A percentile compares a stretch with the other conserved stretches of the same genome.
These are phyloP conservation scores for Sisyra nigra DNA, from an alignment of 2,888 invertebrate genomes.

Conservation along the genomic window DNA sequence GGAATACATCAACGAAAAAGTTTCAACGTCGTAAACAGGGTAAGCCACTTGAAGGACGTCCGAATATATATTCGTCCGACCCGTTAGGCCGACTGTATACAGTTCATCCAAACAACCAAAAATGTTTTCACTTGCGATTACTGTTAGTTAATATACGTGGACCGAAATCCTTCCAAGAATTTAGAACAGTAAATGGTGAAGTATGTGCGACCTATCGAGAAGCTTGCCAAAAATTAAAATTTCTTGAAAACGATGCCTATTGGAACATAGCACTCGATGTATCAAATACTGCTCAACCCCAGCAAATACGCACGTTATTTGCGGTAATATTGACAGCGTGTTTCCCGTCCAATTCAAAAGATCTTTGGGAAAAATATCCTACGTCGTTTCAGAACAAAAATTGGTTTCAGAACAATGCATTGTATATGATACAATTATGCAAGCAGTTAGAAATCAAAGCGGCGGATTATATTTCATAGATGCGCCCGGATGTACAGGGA, in stretches of 20 bases:
- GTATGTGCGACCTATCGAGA: conserved; percentile 18
- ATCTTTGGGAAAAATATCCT: conserved; percentile 15
- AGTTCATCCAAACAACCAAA: conserved; percentile 20
- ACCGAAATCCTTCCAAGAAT: conserved; percentile 15
- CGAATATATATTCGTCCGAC: conserved; percentile 18
- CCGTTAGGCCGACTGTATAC: conserved; percentile 20
- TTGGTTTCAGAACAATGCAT: conserved; percentile 11
- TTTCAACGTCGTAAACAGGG: conserved; percentile 19
- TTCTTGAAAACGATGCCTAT: conserved; percentile 16
- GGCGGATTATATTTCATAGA: conserved; percentile 16
- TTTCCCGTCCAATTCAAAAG: conserved; percentile 14
- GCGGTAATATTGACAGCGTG: conserved; percentile 15
- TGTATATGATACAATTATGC: conserved; percentile 16
- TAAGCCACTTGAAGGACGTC: conserved; percentile 16
- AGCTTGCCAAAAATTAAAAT: conserved; percentile 17
- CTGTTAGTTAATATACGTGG: conserved; percentile 20
- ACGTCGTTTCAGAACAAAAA: too few species aligned
- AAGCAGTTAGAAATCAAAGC: conserved; percentile 13
- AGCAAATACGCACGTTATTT: conserved; percentile 13
- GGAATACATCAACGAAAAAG: conserved; percentile 17
- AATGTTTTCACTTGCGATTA: conserved; percentile 21
- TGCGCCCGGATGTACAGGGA: conserved; percentile 18
- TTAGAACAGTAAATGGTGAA: conserved; percentile 18
- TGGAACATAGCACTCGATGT: conserved; percentile 14
- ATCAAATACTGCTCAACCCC: conserved; percentile 7